phyloP scores from a whole-genome alignment of 35 echinoderm and acorn worm genomes.

The Apostichopus californicus region DNA sequence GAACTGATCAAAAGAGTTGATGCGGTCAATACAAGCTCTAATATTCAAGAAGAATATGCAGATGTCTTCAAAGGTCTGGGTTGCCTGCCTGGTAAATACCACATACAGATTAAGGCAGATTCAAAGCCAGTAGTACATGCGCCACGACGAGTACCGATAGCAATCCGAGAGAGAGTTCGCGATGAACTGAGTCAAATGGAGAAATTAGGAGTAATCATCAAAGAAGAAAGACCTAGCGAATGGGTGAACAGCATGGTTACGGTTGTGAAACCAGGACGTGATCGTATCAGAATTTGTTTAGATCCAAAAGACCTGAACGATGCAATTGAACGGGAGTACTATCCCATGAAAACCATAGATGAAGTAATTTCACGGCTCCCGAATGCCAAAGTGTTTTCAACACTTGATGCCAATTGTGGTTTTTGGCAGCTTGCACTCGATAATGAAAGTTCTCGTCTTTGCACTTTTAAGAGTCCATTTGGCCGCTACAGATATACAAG shows the following conservation, averaged over 20 bases:
- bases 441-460: conserved; percentile 51
- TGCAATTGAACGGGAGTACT: conserved; percentile 41
- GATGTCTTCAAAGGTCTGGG: too few species aligned
- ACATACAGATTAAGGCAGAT: too few species aligned
- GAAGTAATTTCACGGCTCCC: too few species aligned
- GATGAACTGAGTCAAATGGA: background rate
- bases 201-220: background rate
- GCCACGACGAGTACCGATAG: too few species aligned
- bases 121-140: too few species aligned
- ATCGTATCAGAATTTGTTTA: conserved; percentile 62
- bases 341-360: too few species aligned
- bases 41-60: too few species aligned
- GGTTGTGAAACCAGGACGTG: background rate
- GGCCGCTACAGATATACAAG: conserved; percentile 57
- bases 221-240: background rate
- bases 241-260: background rate
- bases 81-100: too few species aligned
- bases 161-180: background rate
- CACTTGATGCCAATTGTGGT: too few species aligned
- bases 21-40: too few species aligned
- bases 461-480: conserved; percentile 58
- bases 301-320: conserved; percentile 6
- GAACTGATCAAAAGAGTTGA: background rate
- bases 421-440: conserved; percentile 5
- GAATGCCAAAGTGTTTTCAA: too few species aligned